These are phyloP conservation scores for Pelobates cultripes DNA, from an alignment of 2,797 vertebrate genomes.

Conservation along the genomic window DNA sequence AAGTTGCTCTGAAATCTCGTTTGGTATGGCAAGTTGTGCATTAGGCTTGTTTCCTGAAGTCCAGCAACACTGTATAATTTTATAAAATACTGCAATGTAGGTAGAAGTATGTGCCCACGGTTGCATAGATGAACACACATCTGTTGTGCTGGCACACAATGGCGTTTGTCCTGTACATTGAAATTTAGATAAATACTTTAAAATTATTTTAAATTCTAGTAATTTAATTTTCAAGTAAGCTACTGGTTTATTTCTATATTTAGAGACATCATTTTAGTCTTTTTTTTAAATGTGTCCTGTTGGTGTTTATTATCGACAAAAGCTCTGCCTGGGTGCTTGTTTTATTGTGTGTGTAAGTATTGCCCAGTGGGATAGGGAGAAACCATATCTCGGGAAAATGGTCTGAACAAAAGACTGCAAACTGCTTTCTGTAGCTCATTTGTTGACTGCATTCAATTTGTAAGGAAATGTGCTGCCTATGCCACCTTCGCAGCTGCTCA, in stretches of 20 bases:
- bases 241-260: slow-evolving; percentile 38
- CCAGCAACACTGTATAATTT: too few species aligned
- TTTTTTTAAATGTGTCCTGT: slow-evolving; percentile 37
- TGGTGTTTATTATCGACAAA: slow-evolving; percentile 39
- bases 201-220: slow-evolving; percentile 24
- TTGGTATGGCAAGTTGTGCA: too few species aligned
- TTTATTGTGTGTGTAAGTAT: slow-evolving; percentile 50
- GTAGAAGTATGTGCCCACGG: neutral
- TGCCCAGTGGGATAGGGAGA: slow-evolving; percentile 53
- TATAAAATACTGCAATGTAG: neutral
- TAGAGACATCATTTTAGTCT: slow-evolving; percentile 34
- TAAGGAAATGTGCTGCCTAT: slow-evolving; percentile 41
- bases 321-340: slow-evolving; percentile 32
- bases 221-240: slow-evolving; percentile 27
- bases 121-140: neutral
- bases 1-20: too few species aligned
- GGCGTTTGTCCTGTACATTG: neutral
- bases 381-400: slow-evolving; percentile 46
- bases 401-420: slow-evolving; percentile 45
- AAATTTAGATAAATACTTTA: neutral
- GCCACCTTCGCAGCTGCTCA: slow-evolving; percentile 57
- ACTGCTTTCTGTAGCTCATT: slow-evolving; percentile 44
- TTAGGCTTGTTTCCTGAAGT: too few species aligned
- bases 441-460: slow-evolving; percentile 49
- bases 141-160: too few species aligned